A percentile compares a stretch with the other conserved stretches of the same genome.
phyloP scores from a whole-genome alignment of 1,140 invertebrate species.

The Sminthurinus signatus region DNA sequence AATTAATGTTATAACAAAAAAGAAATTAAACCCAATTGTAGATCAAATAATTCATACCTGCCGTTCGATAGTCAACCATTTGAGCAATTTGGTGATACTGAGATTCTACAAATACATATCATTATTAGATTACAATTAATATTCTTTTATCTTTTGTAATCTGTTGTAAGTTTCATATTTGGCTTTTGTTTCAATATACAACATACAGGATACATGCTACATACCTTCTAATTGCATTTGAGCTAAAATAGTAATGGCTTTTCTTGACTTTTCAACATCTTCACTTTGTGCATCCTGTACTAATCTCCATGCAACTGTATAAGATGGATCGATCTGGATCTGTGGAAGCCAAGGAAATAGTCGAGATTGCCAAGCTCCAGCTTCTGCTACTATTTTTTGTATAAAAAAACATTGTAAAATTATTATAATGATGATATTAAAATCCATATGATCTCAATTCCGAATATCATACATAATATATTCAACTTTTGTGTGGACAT shows the following conservation, averaged over 20 bases:
- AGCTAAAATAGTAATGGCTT: not conserved
- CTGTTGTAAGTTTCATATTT: no score
- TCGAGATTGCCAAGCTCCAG: not conserved
- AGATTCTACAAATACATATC: slow-evolving; percentile 6
- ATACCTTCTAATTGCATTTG: slow-evolving; percentile 2
- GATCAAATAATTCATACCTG: no score
- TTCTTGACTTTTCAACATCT: not conserved
- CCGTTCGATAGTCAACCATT: slow-evolving; percentile 12
- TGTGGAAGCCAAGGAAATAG: slow-evolving; percentile 3
- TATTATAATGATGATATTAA: not conserved
- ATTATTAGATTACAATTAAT: no score
- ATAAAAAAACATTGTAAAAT: not conserved
- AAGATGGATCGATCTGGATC: not conserved
- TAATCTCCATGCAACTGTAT: slow-evolving; percentile 1
- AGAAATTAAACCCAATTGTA: no score
- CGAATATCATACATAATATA: no score
- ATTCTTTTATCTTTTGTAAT: no score
- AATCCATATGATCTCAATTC: not conserved
- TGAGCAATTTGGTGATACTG: slow-evolving; percentile 10
- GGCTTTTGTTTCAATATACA: no score
- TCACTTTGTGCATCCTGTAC: slow-evolving; percentile 1
- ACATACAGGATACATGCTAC: no score
- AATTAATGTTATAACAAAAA: no score
- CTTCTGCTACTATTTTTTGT: slow-evolving; percentile 6
- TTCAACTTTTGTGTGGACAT: no score